Evolutionary conservation across 2,797 vertebrate species (phyloP).

Genomic region (Etheostoma nigrum): DNA sequence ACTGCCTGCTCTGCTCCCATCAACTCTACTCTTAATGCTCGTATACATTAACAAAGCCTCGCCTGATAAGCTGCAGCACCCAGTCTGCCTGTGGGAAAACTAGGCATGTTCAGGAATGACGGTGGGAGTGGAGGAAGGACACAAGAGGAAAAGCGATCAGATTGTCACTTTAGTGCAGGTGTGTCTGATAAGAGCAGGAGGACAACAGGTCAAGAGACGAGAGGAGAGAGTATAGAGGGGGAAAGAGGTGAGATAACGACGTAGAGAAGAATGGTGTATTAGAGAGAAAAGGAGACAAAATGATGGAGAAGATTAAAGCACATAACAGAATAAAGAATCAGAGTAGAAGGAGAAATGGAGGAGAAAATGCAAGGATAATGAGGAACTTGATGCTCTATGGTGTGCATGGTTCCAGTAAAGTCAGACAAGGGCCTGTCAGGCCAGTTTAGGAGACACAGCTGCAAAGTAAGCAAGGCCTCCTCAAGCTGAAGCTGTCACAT

Average conservation of each 20-base stretch:
- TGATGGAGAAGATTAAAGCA: constrained; percentile 22
- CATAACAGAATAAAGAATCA: constrained; percentile 8
- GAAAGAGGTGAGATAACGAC: background rate
- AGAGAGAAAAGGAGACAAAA: constrained; percentile 19
- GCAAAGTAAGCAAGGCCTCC: constrained; percentile 65
- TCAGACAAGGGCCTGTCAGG: constrained; percentile 49
- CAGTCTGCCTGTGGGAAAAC: constrained; percentile 36
- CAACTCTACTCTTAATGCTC: constrained; percentile 54
- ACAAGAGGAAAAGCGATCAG: constrained; percentile 21
- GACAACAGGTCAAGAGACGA: constrained; percentile 28
- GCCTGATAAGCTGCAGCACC: constrained; percentile 48
- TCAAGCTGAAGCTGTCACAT: constrained; percentile 70
- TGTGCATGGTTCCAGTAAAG: constrained; percentile 44
- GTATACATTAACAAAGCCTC: constrained; percentile 49
- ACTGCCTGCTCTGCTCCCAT: constrained; percentile 62
- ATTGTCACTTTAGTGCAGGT: constrained; percentile 46
- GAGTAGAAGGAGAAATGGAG: constrained; percentile 19
- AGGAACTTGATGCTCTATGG: constrained; percentile 36
- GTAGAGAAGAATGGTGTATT: background rate
- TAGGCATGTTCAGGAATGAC: constrained; percentile 46
- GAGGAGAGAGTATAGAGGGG: constrained; percentile 15
- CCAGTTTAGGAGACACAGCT: constrained; percentile 56
- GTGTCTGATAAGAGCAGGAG: constrained; percentile 36
- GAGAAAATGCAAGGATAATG: constrained; percentile 42
- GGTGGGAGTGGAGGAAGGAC: constrained; percentile 20